Conservation (phyloP, 2,797 vertebrate genomes). For the Phalanger gymnotis region DNA sequence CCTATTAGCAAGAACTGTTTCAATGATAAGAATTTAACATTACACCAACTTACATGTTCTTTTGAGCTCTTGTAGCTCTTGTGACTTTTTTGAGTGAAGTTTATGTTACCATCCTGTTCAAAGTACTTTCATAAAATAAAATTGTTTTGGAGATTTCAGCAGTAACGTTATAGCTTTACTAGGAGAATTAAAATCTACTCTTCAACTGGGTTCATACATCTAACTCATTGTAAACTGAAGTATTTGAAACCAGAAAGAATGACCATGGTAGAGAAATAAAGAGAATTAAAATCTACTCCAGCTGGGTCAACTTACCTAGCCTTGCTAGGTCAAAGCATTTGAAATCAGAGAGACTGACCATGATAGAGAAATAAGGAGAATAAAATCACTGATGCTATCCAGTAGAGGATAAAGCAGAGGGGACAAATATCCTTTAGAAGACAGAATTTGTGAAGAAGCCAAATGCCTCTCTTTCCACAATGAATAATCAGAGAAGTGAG, state of each 20-base stretch:
- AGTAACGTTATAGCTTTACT: not conserved
- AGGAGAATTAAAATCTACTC: not conserved
- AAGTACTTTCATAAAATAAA: not conserved
- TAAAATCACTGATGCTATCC: not conserved
- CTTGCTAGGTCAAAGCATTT: not conserved
- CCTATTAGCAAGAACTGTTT: not conserved
- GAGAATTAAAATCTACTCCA: not conserved
- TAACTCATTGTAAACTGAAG: not conserved
- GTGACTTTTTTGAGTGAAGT: not conserved
- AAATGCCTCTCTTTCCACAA: constrained; percentile 56
- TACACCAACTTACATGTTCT: not conserved
- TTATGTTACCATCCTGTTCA: not conserved
- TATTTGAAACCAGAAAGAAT: not conserved
- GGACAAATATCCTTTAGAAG: not conserved
- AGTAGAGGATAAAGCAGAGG: not conserved
- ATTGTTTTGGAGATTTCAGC: not conserved
- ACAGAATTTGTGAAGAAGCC: not conserved
- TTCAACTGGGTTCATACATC: not conserved
- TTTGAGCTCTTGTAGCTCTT: not conserved
- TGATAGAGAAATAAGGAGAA: not conserved
- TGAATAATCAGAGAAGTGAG: constrained; percentile 62
- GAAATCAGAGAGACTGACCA: not conserved
- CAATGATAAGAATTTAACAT: not conserved
- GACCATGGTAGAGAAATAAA: not conserved
- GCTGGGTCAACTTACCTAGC: not conserved